phyloP scores from a whole-genome alignment of 2,113 vertebrate genomes.

The Haemorhous mexicanus region DNA sequence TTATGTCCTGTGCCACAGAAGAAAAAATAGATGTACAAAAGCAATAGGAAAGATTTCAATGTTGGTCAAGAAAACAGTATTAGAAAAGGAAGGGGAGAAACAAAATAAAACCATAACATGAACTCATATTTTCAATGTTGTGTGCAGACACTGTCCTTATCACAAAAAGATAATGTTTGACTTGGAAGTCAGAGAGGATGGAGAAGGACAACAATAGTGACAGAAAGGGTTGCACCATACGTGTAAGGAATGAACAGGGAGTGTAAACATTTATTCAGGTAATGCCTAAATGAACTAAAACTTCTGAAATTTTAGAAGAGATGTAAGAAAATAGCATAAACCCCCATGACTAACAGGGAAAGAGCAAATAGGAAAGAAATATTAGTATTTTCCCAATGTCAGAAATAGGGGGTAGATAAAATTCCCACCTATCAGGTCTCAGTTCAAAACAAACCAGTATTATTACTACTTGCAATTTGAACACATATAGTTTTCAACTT shows the following conservation, averaged over 20 bases:
- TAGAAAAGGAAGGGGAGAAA: neutral
- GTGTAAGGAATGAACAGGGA: neutral
- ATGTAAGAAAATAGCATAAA: neutral
- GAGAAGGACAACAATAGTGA: neutral
- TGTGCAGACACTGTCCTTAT: neutral
- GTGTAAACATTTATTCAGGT: neutral
- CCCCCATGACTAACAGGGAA: neutral
- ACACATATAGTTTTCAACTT: neutral
- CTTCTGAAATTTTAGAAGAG: neutral
- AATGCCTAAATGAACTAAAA: neutral
- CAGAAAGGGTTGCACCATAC: fast-evolving
- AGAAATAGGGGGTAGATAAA: neutral
- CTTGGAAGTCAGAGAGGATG: neutral
- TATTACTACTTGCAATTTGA: neutral
- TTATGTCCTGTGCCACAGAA: neutral
- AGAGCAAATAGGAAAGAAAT: neutral
- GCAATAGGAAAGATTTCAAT: neutral
- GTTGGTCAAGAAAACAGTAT: neutral
- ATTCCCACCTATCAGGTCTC: no score
- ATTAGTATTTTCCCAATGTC: neutral
- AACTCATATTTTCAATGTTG: neutral
- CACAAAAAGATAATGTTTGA: neutral
- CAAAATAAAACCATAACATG: neutral
- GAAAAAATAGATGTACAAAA: neutral
- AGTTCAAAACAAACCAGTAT: neutral